Evolutionary conservation across 2,113 vertebrate species (phyloP), one percentile per base, ranked within the genome.

Genomic region (Camelus bactrianus): DNA sequence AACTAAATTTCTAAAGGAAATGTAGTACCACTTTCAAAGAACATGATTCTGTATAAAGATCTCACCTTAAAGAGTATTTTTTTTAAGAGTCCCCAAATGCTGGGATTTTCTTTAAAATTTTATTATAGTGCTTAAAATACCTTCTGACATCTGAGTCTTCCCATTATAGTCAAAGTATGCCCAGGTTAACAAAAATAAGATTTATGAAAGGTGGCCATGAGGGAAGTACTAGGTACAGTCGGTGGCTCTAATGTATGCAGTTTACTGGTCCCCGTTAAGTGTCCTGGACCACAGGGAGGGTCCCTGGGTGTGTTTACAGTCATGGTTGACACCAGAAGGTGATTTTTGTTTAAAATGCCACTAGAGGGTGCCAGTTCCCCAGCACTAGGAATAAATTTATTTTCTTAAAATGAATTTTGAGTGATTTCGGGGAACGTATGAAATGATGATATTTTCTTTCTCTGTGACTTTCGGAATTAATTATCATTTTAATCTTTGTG

Each of bases 351-450:
- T 60, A 46, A 72, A 88, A 10, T 87, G 10, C 92, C 97, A 54
- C 94, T 95, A 96, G 96, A 97, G 98, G 95, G 65, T 76, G 58
- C 67, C 70, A 56, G 14, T 60, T 89, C 48, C 48, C 80, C 54
- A 81, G 16, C 89, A 89, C 14, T 1, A 94, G 62, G 30, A 91
- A 94, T 24, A 85, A 75, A 56, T 56, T 73, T 1, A 50, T 69
- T 62, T 72, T 92, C 70, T 89, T 65, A 9, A 94, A 92, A 42
- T 96, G 46, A 65, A 81, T 70, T 80, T 84, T 84, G 77, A 60
- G 75, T 46, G 46, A 82, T 94, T 86, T 89, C 10, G 16, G 32
- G 70, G 48, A 56, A 85, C 26, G 30, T 52, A 35, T 62, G 50
- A 65, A 60, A 77, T n/a, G 8, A 46, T 89, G 48, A 28, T 54